Base-by-base conservation (phyloP, 2,797 vertebrate species). In the Myoxocephalus aenaeus region DNA sequence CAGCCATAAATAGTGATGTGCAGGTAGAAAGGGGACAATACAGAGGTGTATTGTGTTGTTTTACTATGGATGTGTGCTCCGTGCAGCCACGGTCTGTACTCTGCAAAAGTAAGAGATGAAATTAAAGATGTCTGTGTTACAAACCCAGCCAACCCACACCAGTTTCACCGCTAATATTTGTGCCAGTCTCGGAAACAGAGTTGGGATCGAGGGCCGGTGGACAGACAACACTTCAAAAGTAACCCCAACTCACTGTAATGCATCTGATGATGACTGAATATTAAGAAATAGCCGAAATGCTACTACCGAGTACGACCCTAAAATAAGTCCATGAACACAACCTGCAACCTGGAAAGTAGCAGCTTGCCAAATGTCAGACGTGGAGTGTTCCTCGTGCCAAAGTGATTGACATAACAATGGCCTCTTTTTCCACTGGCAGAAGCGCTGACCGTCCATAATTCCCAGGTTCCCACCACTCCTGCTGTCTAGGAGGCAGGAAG, bases 321-420 rank as follows among this genome's bases (percentile, higher is more conserved):
- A 77, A 73, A 66, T 51, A 17, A 32, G 20, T 71, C 64, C 59
- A n/a, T 22, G 27, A 50, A 53, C 44, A 27, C 32, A 58, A 76
- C 68, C 78, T 58, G 64, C 58, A 79, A 57, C 57, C 69, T 20
- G 48, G 48, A n/a, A 15, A 50, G 57, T 44, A 25, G 38, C 54
- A 25, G 29, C 56, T 62, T 18, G 38, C 36, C 34, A 64, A 15
- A 61, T 20, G 54, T 70, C 74, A 67, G 25, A 10, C 66, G n/a
- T 0, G 0, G 20, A 15, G n/a, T 14, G 63, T 5, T 59, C 77
- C 34, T 77, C 79, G 44, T 68, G 73, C 44, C 75, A 42, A 17
- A 40, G 65, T 84, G 89, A 92, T 76, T 75, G 90, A 83, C 87
- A 87, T 29, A 78, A 87, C 90, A 89, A 85, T 89, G 54, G 79